These are phyloP conservation scores for Margaritifera margaritifera DNA, from an alignment of 2,888 invertebrate species.

Conservation along the genomic window DNA sequence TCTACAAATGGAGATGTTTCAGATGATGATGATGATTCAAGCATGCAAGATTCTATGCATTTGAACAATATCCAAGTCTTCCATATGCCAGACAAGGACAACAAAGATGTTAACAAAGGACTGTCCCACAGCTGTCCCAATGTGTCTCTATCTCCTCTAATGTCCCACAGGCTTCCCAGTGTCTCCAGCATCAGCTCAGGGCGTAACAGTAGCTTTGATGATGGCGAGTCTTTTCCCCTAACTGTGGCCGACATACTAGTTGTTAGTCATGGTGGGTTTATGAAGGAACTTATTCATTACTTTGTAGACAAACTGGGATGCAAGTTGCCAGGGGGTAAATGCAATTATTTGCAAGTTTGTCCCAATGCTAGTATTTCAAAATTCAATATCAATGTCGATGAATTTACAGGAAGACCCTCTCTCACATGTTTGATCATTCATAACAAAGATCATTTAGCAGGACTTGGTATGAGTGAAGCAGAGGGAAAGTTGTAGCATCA, in stretches of 20 bases:
- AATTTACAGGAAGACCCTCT: slow-evolving; percentile 50
- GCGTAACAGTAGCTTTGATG: slow-evolving; percentile 66
- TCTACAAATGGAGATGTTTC: too few species aligned
- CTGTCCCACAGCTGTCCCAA: slow-evolving; percentile 60
- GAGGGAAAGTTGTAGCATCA: slow-evolving; percentile 23
- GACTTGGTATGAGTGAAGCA: slow-evolving; percentile 38
- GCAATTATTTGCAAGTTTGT: slow-evolving; percentile 64
- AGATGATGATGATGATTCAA: too few species aligned
- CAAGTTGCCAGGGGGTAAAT: slow-evolving; percentile 64
- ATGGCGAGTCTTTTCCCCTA: slow-evolving; percentile 50
- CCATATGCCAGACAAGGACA: too few species aligned
- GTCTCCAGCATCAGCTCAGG: slow-evolving; percentile 67
- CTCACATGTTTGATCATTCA: slow-evolving; percentile 67
- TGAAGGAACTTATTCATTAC: slow-evolving; percentile 68
- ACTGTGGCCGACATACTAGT: slow-evolving; percentile 66
- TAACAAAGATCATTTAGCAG: slow-evolving; percentile 67
- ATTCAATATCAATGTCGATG: slow-evolving; percentile 63
- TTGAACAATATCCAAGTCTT: too few species aligned
- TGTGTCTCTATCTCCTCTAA: slow-evolving; percentile 66
- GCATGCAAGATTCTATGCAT: too few species aligned
- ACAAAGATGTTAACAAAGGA: not conserved
- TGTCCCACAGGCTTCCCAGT: slow-evolving; percentile 59
- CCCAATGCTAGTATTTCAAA: slow-evolving; percentile 72
- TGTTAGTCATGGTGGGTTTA: slow-evolving; percentile 70
- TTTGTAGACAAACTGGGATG: slow-evolving; percentile 65